These are phyloP conservation scores for Papilio polytes DNA, from an alignment of 1,140 invertebrate genomes.

Conservation along the genomic window DNA sequence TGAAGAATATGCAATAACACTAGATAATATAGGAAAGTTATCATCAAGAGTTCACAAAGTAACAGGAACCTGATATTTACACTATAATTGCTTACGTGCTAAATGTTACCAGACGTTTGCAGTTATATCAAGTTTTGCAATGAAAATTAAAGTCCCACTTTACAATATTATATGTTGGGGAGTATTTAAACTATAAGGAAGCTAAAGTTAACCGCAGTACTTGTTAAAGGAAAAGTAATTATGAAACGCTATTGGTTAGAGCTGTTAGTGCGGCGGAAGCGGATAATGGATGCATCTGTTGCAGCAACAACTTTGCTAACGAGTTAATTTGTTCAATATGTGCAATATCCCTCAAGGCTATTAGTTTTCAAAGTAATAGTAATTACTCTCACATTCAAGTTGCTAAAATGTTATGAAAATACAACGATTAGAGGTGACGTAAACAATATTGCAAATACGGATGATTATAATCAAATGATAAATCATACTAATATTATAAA, in stretches of 20 bases:
- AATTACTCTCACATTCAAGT: neutral
- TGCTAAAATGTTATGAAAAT: neutral
- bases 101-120: neutral
- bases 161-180: neutral
- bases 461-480: neutral
- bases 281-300: slow-evolving; percentile 23
- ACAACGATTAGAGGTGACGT: too few species aligned
- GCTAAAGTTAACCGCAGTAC: slow-evolving; percentile 6
- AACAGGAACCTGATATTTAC: neutral
- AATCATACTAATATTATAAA: neutral
- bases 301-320: slow-evolving; percentile 15
- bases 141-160: neutral
- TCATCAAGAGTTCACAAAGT: too few species aligned
- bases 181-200: slow-evolving; percentile 12
- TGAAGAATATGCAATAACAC: too few species aligned
- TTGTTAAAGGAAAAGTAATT: slow-evolving; percentile 28
- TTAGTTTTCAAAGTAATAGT: slow-evolving; percentile 12
- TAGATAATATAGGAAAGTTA: too few species aligned
- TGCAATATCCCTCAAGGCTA: neutral
- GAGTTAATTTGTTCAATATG: slow-evolving; percentile 9
- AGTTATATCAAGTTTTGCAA: neutral
- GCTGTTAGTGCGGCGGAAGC: neutral
- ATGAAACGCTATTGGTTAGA: slow-evolving; percentile 19
- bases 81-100: neutral
- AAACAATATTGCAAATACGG: too few species aligned